Evolutionary conservation across 1,140 invertebrate genomes (phyloP).

Genomic region (Daktulosphaira vitifoliae): DNA sequence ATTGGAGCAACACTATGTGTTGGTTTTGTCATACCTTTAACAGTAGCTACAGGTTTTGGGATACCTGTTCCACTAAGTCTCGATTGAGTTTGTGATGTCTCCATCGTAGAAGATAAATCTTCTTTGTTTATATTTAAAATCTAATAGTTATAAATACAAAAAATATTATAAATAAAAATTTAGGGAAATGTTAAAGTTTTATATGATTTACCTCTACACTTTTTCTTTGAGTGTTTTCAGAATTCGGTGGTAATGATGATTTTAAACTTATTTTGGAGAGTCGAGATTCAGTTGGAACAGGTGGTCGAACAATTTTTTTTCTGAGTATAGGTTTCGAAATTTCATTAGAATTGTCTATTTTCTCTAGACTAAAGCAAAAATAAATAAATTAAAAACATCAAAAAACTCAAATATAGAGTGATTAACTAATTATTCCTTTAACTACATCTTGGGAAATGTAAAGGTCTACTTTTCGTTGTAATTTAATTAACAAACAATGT

Average conservation of each 20-base stretch:
- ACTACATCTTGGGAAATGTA: no score
- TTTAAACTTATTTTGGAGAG: slow-evolving; percentile 27
- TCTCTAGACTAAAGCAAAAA: background rate
- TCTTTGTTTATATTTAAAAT: slow-evolving; percentile 25
- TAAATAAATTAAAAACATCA: background rate
- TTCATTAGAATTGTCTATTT: slow-evolving; percentile 16
- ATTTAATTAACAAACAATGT: no score
- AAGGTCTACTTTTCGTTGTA: no score
- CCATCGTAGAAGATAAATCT: slow-evolving; percentile 21
- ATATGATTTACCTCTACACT: slow-evolving; percentile 15
- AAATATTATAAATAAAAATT: background rate
- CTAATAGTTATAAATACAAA: background rate
- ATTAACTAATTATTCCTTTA: background rate
- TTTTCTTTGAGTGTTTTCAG: slow-evolving; percentile 22
- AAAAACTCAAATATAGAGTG: background rate
- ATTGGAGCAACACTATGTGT: slow-evolving; percentile 40
- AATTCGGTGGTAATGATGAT: slow-evolving; percentile 17
- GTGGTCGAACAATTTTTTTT: slow-evolving; percentile 21
- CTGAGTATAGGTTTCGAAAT: slow-evolving; percentile 14
- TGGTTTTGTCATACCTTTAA: slow-evolving; percentile 73
- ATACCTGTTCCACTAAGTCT: slow-evolving; percentile 55
- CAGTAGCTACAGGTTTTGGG: slow-evolving; percentile 79
- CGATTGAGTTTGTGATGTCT: slow-evolving; percentile 21
- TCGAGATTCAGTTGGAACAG: slow-evolving; percentile 9
- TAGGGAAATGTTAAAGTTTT: no score